Conservation (phyloP, 2,888 invertebrate species). For the Xestia c-nigrum region DNA sequence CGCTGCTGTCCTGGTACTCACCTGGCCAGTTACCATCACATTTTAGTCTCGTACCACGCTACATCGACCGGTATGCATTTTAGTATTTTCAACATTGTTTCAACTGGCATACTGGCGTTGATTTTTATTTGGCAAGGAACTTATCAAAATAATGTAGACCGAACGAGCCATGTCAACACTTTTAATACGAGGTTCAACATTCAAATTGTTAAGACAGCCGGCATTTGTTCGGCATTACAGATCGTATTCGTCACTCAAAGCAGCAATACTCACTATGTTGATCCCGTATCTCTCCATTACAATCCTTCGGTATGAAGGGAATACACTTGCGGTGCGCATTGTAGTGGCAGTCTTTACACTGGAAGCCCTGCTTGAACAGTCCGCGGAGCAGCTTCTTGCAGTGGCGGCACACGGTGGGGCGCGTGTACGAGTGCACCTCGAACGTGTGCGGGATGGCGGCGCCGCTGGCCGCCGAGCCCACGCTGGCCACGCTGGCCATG, state of each 20-base stretch:
- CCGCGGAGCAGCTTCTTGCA: slow-evolving; percentile 99
- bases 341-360: slow-evolving; percentile 99
- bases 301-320: slow-evolving; percentile 97
- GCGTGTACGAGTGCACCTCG: slow-evolving; percentile 98
- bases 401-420: slow-evolving; percentile 98
- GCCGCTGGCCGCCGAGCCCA: slow-evolving; percentile 47
- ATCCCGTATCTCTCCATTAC: slow-evolving; percentile 93
- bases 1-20: slow-evolving; percentile 89
- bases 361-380: slow-evolving; percentile 96
- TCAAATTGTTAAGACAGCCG: background rate
- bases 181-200: background rate
- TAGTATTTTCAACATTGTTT: background rate
- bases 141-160: background rate
- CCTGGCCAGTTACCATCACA: slow-evolving; percentile 67
- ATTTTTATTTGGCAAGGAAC: background rate
- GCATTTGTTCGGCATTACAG: background rate
- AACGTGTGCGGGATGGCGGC: slow-evolving; percentile 96
- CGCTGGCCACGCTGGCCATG: slow-evolving; percentile 34
- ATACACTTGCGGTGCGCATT: slow-evolving; percentile 99
- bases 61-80: background rate
- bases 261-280: slow-evolving; percentile 84
- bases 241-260: background rate
- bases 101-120: background rate
- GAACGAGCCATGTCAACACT: background rate
- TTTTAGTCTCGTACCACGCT: background rate